A percentile compares a stretch with the other conserved stretches of the same genome.
Conservation (phyloP, 2,113 vertebrate genomes). For the Gasterosteus nipponicus region DNA sequence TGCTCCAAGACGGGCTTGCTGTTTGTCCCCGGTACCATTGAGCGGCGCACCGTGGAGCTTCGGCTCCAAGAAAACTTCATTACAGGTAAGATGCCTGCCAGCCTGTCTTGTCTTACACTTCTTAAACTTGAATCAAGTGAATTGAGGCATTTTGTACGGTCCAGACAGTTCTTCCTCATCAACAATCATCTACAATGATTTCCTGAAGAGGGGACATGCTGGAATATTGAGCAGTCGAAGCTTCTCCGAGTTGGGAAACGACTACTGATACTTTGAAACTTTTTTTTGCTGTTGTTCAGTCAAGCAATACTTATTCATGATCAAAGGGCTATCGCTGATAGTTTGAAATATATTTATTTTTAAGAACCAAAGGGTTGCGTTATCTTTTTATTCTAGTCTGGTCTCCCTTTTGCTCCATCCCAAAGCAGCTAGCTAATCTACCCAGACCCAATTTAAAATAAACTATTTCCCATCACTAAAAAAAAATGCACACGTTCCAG, state of each 20-base stretch:
- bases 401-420: constrained; percentile 29
- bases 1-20: constrained; percentile 94
- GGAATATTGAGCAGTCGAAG: background rate
- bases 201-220: background rate
- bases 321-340: constrained; percentile 32
- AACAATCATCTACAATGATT: background rate
- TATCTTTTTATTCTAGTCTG: constrained; percentile 54
- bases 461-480: constrained; percentile 28
- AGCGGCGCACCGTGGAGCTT: constrained; percentile 92
- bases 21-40: constrained; percentile 91
- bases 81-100: constrained; percentile 69
- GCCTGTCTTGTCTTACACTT: background rate
- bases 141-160: background rate
- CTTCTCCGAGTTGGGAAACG: background rate
- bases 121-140: background rate
- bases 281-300: constrained; percentile 31
- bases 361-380: constrained; percentile 46
- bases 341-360: constrained; percentile 50
- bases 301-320: constrained; percentile 32
- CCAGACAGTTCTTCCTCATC: background rate
- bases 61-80: constrained; percentile 96
- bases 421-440: constrained; percentile 33
- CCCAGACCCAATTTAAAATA: constrained; percentile 13
- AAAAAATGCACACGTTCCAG: constrained; percentile 29
- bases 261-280: constrained; percentile 2